Conservation (phyloP, 92 coral and sea anemone species). For the Parazoanthus swiftii region DNA sequence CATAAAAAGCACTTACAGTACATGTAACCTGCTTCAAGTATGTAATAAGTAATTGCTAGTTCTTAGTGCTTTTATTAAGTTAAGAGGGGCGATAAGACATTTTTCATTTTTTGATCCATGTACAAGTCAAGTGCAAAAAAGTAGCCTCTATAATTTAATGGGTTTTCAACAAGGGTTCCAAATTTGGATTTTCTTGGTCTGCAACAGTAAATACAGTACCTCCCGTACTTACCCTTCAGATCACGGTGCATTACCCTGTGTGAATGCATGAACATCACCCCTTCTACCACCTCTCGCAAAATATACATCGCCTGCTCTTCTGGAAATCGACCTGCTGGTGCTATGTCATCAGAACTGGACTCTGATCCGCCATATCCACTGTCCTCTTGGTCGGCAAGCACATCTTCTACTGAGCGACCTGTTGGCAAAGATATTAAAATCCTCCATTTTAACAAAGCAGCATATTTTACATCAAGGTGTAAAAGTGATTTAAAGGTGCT, state of each 20-base stretch:
- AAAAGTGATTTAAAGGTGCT: no score
- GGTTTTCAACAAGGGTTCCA: no score
- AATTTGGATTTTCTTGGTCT: no score
- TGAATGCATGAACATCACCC: constrained; percentile 63
- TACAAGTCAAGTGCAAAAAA: neutral
- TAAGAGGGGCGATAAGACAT: no score
- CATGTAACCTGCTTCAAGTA: no score
- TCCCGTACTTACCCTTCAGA: constrained; percentile 58
- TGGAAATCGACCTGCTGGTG: constrained; percentile 32
- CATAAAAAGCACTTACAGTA: no score
- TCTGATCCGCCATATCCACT: constrained; percentile 24
- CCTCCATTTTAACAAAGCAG: neutral
- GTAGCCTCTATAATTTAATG: no score
- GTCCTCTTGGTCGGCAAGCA: constrained; percentile 31
- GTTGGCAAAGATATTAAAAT: neutral
- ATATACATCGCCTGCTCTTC: constrained; percentile 50
- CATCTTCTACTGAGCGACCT: constrained; percentile 80
- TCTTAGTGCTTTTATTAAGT: no score
- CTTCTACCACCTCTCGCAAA: constrained; percentile 57
- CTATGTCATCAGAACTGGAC: constrained; percentile 7
- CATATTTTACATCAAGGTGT: no score
- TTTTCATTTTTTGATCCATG: no score
- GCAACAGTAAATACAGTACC: neutral
- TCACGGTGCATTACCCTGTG: constrained; percentile 67
- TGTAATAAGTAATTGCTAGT: no score